phyloP scores from a whole-genome alignment of 2,888 invertebrate species.

The Agrochola litura region DNA sequence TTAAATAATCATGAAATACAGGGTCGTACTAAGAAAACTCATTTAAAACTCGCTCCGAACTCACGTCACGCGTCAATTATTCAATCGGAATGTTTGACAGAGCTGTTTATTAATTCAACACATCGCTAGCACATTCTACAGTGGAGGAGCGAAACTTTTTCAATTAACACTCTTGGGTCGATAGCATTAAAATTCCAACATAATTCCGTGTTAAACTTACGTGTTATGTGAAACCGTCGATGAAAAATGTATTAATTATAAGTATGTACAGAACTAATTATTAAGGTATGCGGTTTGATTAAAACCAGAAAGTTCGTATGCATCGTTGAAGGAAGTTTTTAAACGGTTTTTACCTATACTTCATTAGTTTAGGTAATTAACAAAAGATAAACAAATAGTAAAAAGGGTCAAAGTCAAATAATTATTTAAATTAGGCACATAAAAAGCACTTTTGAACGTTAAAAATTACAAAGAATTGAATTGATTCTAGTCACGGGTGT shows the following conservation, averaged over 20 bases:
- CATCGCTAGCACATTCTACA: constrained; percentile 78
- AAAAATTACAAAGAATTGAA: too few species aligned
- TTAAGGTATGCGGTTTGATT: constrained; percentile 27
- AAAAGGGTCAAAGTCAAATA: too few species aligned
- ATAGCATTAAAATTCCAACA: constrained; percentile 86
- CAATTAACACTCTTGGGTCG: constrained; percentile 84
- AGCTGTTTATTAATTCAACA: constrained; percentile 85
- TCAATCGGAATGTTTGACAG: constrained; percentile 81
- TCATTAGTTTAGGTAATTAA: too few species aligned
- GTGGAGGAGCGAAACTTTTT: constrained; percentile 83
- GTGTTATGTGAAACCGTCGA: constrained; percentile 68
- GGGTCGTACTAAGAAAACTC: constrained; percentile 69
- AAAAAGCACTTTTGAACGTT: too few species aligned
- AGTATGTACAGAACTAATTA: constrained; percentile 52
- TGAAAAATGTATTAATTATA: constrained; percentile 69
- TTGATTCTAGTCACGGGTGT: too few species aligned
- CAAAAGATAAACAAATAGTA: too few species aligned
- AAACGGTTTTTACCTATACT: not conserved
- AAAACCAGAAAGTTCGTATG: constrained; percentile 21
- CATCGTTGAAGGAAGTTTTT: not conserved
- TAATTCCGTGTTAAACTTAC: constrained; percentile 77
- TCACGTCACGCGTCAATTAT: constrained; percentile 79
- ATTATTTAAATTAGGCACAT: too few species aligned
- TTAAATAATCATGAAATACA: constrained; percentile 63
- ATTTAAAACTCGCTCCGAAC: constrained; percentile 73